phyloP scores from a whole-genome alignment of 2,113 vertebrate species.

The Burhinus bistriatus region DNA sequence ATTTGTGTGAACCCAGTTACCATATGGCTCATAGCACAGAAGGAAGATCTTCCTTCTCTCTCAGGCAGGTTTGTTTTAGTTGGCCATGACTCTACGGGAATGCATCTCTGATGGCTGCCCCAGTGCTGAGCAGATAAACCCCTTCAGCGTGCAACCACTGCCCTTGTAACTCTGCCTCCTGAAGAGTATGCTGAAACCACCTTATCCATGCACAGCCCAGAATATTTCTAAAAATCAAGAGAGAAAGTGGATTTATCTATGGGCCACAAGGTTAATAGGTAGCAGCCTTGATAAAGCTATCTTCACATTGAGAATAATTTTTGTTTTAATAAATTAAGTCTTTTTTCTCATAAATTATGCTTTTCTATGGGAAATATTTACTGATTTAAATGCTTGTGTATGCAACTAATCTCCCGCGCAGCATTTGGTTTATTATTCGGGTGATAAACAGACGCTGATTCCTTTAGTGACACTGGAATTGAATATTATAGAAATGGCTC shows the following conservation, averaged over 20 bases:
- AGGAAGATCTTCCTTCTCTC: neutral
- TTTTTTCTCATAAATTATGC: neutral
- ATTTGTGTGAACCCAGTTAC: neutral
- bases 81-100: neutral
- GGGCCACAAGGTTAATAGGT: neutral
- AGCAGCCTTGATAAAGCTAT: neutral
- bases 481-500: neutral
- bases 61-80: neutral
- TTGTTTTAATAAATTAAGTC: neutral
- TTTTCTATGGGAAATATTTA: neutral
- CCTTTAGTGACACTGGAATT: neutral
- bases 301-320: neutral
- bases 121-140: neutral
- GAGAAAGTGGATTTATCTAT: neutral
- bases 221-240: neutral
- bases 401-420: neutral
- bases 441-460: neutral
- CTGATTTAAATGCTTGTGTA: neutral
- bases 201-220: neutral
- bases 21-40: neutral
- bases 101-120: neutral
- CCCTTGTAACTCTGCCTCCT: neutral
- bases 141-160: neutral
- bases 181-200: neutral
- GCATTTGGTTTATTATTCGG: neutral